Evolutionary conservation across 1,140 invertebrate species (phyloP).

Genomic region (Polyergus mexicanus): DNA sequence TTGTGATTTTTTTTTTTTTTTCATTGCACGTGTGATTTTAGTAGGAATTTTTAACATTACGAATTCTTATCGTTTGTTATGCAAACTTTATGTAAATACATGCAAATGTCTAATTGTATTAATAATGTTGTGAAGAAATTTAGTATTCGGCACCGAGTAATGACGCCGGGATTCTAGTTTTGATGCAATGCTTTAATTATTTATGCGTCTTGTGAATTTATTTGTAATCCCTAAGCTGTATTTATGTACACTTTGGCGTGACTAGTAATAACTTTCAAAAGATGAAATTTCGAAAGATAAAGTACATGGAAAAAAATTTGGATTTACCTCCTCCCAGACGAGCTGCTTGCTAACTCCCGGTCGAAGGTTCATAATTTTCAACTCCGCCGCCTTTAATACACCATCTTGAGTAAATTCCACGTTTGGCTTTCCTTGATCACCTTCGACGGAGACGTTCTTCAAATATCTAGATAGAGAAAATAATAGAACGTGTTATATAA

Average conservation of each 20-base stretch:
- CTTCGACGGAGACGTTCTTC: constrained; percentile 94
- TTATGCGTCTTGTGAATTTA: constrained; percentile 27
- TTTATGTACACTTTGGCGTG: background rate
- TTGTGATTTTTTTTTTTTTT: background rate
- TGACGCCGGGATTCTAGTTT: background rate
- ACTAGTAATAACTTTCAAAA: constrained; percentile 30
- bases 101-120: constrained; percentile 30
- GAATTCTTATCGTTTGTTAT: constrained; percentile 16
- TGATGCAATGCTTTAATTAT: constrained; percentile 17
- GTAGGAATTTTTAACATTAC: background rate
- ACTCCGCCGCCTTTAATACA: constrained; percentile 93
- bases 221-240: constrained; percentile 11
- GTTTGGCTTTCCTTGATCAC: constrained; percentile 92
- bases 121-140: constrained; percentile 10
- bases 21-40: background rate
- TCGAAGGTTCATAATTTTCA: constrained; percentile 97
- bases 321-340: constrained; percentile 95
- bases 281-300: constrained; percentile 40
- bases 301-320: constrained; percentile 48
- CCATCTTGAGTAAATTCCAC: constrained; percentile 96
- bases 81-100: constrained; percentile 26
- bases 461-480: constrained; percentile 89
- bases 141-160: background rate
- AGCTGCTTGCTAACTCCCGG: constrained; percentile 92
- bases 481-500: background rate